phyloP scores from a whole-genome alignment of 2,888 invertebrate species.

The Melinaea menophilus region DNA sequence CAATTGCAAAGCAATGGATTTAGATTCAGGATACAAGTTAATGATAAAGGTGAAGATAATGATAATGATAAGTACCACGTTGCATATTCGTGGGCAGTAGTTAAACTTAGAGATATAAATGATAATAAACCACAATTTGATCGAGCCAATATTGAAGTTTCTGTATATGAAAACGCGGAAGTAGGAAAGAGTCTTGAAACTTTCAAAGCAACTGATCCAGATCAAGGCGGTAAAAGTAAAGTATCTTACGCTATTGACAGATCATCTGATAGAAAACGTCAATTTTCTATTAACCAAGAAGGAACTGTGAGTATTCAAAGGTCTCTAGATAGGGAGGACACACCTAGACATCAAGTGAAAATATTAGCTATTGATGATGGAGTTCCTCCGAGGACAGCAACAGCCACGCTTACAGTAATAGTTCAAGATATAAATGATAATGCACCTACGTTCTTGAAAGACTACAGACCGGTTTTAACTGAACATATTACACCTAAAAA shows the following conservation, averaged over 20 bases:
- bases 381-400: conserved; percentile 94
- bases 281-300: conserved; percentile 96
- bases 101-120: conserved; percentile 95
- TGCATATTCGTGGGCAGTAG: conserved; percentile 96
- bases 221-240: conserved; percentile 95
- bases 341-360: conserved; percentile 96
- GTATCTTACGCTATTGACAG: conserved; percentile 95
- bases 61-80: conserved; percentile 98
- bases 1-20: conserved; percentile 96
- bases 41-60: conserved; percentile 96
- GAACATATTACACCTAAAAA: conserved; percentile 95
- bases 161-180: conserved; percentile 94
- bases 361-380: conserved; percentile 97
- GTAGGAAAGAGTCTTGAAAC: conserved; percentile 94
- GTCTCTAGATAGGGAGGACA: conserved; percentile 94
- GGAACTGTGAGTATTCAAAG: conserved; percentile 97
- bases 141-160: conserved; percentile 93
- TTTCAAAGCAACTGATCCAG: conserved; percentile 97
- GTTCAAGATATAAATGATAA: conserved; percentile 98
- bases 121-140: conserved; percentile 98
- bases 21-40: conserved; percentile 95
- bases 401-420: conserved; percentile 94
- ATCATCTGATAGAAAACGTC: conserved; percentile 93
- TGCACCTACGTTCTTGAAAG: conserved; percentile 94
- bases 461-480: conserved; percentile 93